Evolutionary conservation across 1,140 invertebrate species (phyloP), one percentile per base, ranked within the genome.

Genomic region (Trachymyrmex septentrionalis): DNA sequence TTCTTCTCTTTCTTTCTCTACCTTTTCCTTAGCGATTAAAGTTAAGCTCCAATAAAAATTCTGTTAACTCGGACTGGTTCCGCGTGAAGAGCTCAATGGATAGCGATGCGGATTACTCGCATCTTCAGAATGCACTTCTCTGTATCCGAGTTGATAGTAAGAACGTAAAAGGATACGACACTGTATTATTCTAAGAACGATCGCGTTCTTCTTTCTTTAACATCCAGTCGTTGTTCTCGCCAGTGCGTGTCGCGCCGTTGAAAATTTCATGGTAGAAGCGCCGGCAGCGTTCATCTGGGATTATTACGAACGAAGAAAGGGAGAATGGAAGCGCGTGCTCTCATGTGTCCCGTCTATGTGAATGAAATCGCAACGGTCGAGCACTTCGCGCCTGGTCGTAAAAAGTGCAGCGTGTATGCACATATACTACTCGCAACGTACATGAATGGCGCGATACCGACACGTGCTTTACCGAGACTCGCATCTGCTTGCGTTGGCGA

Each of bases 351-450:
- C n/a, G 30, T 71, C 19, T 27, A 27, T 73, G 64, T 82, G 85
- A 84, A 87, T 84, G 86, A 73, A 61, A 71, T 50, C 77, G 86
- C 67, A 67, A 73, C 61, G 57, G 66, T 53, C 27, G 77, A 53
- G 66, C 82, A 85, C 75, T 85, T 78, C n/a, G 61, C 82, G 73
- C 34, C 34, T 21, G 67, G 5, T 87, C 77, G 61, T 84, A 81
- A 87, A 73, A 84, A 84, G 67, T 55, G 34, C 57, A 73, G 48
- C 44, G 30, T 44, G 34, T 71, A 81, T 81, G 73, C 38, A 72
- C 38, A 59, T 66, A 81, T 59, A 55, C 30, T 61, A 57, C 30
- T 59, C 61, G 16, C 3, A 53, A 24, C 38, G 44, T 72, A 81
- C 69, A 64, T 77, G 87, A 80, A 85, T 85, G 73, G 67, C 44